Evolutionary conservation across 92 coral and sea anemone species (phyloP).

Genomic region (Isaurus tuberculatus): DNA sequence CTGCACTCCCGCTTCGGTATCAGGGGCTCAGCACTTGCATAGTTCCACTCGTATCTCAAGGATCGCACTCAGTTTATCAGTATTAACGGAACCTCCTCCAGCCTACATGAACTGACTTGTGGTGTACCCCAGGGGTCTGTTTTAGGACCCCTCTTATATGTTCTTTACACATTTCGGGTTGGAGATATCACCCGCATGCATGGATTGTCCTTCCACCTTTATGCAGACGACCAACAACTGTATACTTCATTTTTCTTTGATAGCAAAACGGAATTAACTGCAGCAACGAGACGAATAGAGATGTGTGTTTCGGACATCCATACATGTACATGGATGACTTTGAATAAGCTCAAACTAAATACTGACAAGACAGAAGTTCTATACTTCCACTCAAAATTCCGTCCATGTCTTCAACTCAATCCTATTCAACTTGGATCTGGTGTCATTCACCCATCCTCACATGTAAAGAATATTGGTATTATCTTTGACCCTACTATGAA

Average conservation of each 20-base stretch:
- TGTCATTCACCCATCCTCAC: too few species aligned
- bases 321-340: not conserved
- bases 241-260: not conserved
- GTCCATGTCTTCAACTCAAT: too few species aligned
- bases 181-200: not conserved
- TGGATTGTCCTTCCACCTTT: too few species aligned
- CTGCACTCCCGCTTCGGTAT: too few species aligned
- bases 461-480: too few species aligned
- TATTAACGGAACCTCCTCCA: not conserved
- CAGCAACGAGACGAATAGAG: not conserved
- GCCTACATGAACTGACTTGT: not conserved
- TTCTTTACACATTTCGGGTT: not conserved
- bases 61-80: not conserved
- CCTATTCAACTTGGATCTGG: too few species aligned
- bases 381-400: too few species aligned
- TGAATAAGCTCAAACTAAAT: too few species aligned
- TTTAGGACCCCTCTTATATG: not conserved
- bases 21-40: conserved; percentile 7
- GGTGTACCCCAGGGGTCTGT: too few species aligned
- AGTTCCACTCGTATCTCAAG: not conserved
- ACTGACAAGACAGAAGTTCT: too few species aligned
- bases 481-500: too few species aligned
- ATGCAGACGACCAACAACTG: too few species aligned
- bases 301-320: not conserved
- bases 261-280: not conserved